phyloP scores from a whole-genome alignment of 2,113 vertebrate genomes.

The Atrichornis clamosus region DNA sequence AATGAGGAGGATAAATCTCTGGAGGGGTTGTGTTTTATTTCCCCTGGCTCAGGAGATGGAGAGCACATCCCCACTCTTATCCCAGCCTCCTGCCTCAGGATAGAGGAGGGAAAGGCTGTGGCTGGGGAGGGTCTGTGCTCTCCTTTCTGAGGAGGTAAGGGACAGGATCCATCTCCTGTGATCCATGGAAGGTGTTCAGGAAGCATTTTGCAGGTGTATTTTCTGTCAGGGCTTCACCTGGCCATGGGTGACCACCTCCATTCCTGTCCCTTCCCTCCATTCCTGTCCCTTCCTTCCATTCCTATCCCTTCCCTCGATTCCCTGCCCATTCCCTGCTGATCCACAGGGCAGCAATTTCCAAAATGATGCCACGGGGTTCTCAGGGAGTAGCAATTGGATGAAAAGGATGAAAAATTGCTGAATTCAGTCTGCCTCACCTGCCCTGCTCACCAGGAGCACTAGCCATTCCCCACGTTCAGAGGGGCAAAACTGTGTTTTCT shows the following conservation, averaged over 20 bases:
- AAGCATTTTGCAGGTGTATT: not conserved
- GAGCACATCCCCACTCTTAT: not conserved
- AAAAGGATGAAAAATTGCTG: fast-evolving
- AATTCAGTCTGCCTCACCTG: not conserved
- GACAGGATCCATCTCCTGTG: not conserved
- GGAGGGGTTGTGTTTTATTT: fast-evolving
- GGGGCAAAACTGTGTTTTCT: not conserved
- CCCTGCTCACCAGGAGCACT: not conserved
- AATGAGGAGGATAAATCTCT: not conserved
- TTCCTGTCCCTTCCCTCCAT: not conserved
- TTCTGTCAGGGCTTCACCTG: not conserved
- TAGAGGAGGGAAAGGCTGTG: not conserved
- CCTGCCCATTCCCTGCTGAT: not conserved
- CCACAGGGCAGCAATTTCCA: fast-evolving
- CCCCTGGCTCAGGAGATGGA: not conserved
- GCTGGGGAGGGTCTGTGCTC: not conserved
- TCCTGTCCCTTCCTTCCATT: not conserved
- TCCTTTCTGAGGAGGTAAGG: not conserved
- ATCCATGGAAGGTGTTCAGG: not conserved
- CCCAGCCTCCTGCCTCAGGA: not conserved
- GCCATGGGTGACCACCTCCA: not conserved
- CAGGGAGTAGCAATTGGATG: fast-evolving
- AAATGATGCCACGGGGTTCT: not conserved
- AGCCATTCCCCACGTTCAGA: not conserved
- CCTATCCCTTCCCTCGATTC: not conserved